Base-by-base conservation (phyloP, 2,888 invertebrate genomes). In the Ectemnius continuus region DNA sequence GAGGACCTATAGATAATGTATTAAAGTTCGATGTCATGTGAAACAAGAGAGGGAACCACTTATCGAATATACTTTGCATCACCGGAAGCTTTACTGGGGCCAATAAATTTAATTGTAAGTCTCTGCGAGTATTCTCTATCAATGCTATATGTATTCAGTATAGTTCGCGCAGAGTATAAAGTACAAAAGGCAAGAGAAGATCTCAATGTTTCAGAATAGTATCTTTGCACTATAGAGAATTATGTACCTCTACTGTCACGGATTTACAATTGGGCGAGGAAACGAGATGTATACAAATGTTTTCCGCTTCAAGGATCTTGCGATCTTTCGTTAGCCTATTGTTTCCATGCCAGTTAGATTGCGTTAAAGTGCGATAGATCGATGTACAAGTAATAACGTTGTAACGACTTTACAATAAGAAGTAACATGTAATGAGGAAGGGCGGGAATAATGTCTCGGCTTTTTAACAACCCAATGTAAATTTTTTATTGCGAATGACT, bases 141-240 rank as follows among this genome's bases (percentile, higher is more conserved):
- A 68, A 70, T 66, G 61, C 56, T 58, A 65, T 80, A 76, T 75
- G 72, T 23, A 23, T 70, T 70, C 71, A 76, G 78, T 77, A 73
- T 78, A 76, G 79, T 79, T 76, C 81, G 82, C 86, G 83, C 81
- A 85, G 81, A 84, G 86, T 85, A 85, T 78, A 85, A 81, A 88
- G 88, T 88, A 88, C 88, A 88, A 88, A 88, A 70, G 81, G 79
- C 76, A 82, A 75, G 81, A 87, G 83, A 84, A 83, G 87, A 88
- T 88, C 88, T 88, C 88, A 87, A 79, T 52, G 83, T 61, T 79
- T 80, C 75, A 78, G 78, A 82, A 61, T 76, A 73, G 70, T 70
- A 64, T 59, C 48, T 58, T 62, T 72, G 67, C 61, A 47, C 67
- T 67, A 75, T 68, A 69, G 71, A 67, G 73, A 48, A 56, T 67